Percentiles rank a stretch among this genome's conserved stretches.
Evolutionary conservation across 1,140 invertebrate species (phyloP).

Genomic region (Maconellicoccus hirsutus): DNA sequence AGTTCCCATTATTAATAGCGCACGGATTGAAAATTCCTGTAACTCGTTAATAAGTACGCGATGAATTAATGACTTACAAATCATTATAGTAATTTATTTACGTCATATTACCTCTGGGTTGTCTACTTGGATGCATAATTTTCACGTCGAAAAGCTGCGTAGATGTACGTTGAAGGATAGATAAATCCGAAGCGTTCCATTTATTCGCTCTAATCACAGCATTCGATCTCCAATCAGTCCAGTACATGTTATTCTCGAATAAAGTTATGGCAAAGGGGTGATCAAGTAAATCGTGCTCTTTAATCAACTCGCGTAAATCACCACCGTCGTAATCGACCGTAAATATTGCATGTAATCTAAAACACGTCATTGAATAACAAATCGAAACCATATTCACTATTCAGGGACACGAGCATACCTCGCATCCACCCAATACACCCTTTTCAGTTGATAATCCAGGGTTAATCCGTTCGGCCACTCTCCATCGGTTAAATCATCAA

Average conservation of each 20-base stretch:
- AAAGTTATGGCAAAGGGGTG: constrained; percentile 54
- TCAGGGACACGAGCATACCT: too few species aligned
- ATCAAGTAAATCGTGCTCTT: constrained; percentile 41
- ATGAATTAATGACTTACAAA: too few species aligned
- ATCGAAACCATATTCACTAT: neutral
- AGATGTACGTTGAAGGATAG: constrained; percentile 44
- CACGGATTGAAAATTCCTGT: constrained; percentile 45
- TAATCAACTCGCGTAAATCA: constrained; percentile 40
- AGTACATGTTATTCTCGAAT: constrained; percentile 51
- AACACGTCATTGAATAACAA: constrained; percentile 24
- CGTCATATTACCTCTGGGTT: constrained; percentile 39
- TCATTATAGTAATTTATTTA: neutral
- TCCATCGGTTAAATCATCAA: constrained; percentile 39
- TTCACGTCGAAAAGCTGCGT: constrained; percentile 56
- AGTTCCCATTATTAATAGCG: constrained; percentile 44
- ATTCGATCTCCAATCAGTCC: constrained; percentile 57
- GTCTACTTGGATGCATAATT: constrained; percentile 48
- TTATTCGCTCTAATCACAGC: constrained; percentile 51
- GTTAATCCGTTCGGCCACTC: constrained; percentile 60
- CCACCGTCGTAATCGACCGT: constrained; percentile 52
- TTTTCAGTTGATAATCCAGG: constrained; percentile 44
- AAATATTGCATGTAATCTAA: constrained; percentile 71
- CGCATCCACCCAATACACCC: constrained; percentile 59
- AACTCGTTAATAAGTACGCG: too few species aligned
- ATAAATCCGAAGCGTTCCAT: constrained; percentile 47